These are phyloP conservation scores for Orycteropus afer DNA, from an alignment of 2,113 vertebrate genomes.

Conservation along the genomic window DNA sequence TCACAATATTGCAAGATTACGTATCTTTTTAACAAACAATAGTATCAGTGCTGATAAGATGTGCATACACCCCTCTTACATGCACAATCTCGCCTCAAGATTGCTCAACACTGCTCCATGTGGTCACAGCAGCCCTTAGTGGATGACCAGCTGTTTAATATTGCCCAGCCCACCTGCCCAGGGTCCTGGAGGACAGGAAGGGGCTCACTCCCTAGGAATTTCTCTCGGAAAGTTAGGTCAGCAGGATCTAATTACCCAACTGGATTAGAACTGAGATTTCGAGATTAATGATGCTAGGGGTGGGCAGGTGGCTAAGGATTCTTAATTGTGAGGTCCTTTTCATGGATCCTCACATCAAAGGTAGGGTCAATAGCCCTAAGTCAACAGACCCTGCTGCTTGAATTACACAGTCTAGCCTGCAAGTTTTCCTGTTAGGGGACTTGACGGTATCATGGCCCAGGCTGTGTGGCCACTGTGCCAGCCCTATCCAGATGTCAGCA, in stretches of 20 bases:
- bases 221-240: not conserved
- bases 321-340: not conserved
- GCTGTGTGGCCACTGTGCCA: not conserved
- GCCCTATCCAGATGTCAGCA: not conserved
- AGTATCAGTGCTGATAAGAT: not conserved
- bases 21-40: conserved; percentile 48
- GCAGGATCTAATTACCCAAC: not conserved
- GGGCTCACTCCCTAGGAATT: not conserved
- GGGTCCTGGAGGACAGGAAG: not conserved
- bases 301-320: not conserved
- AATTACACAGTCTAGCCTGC: not conserved
- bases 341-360: not conserved
- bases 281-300: not conserved
- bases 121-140: accelerated
- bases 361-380: not conserved
- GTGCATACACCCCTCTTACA: not conserved
- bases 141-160: not conserved
- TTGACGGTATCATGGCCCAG: not conserved
- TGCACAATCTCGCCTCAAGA: not conserved
- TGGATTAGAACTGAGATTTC: not conserved
- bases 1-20: conserved; percentile 38
- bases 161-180: not conserved
- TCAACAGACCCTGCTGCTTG: not conserved
- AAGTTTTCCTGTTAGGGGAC: conserved; percentile 27
- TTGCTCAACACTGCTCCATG: not conserved